Percentiles rank a stretch among this genome's conserved stretches.
These are phyloP conservation scores for Tubulanus polymorphus DNA, from an alignment of 2,888 invertebrate genomes.

Conservation along the genomic window DNA sequence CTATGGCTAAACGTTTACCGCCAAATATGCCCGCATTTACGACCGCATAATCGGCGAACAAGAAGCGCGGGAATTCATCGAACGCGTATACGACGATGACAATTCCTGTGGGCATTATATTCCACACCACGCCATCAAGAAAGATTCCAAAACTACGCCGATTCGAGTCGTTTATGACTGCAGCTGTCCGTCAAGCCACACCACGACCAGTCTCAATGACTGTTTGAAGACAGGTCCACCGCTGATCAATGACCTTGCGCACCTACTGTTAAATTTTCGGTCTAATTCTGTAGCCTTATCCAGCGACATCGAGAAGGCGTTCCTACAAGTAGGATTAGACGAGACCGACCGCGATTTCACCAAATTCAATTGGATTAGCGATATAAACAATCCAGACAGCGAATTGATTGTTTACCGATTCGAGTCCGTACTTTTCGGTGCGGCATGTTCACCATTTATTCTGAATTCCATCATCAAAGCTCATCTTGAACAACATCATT, in stretches of 20 bases:
- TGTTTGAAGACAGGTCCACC: constrained; percentile 11
- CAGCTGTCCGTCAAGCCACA: neutral
- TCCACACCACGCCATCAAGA: constrained; percentile 12
- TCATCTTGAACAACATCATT: constrained; percentile 10
- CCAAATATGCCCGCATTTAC: neutral
- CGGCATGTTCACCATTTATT: constrained; percentile 5
- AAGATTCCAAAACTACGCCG: constrained; percentile 5
- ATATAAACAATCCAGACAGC: constrained; percentile 5
- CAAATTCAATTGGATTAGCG: neutral
- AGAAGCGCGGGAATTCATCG: neutral
- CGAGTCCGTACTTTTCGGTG: constrained; percentile 15
- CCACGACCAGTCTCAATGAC: neutral
- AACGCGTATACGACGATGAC: neutral
- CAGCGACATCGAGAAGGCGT: neutral
- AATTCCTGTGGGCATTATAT: constrained; percentile 10
- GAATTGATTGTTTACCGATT: constrained; percentile 12
- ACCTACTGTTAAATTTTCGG: constrained; percentile 17
- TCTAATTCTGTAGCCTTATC: constrained; percentile 4
- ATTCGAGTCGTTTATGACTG: constrained; percentile 11
- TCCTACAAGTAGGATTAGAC: neutral
- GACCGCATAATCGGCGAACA: neutral
- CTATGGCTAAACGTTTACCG: neutral
- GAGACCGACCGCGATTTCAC: neutral
- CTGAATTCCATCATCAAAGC: constrained; percentile 14
- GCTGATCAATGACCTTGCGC: constrained; percentile 16